Evolutionary conservation across 2,888 invertebrate species (phyloP).

Genomic region (Drosophila multiciliata): DNA sequence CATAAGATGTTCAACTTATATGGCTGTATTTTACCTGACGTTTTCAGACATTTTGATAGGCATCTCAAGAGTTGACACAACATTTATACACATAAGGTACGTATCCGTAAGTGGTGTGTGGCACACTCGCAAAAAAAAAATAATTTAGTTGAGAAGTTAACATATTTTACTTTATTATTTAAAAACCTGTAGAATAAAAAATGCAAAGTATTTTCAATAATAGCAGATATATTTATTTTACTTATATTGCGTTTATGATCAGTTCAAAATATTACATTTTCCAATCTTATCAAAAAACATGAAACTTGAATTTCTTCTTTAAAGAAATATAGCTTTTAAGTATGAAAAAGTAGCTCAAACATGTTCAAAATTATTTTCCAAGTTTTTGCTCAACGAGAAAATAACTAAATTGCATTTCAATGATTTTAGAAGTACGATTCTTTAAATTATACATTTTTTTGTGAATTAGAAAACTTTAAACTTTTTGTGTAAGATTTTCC

Average conservation of each 20-base stretch:
- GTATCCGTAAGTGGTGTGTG: neutral
- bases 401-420: neutral
- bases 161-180: neutral
- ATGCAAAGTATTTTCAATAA: too few relatives aligned
- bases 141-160: neutral
- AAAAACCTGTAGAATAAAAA: neutral
- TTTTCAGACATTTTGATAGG: neutral
- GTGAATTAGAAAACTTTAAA: neutral
- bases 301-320: too few relatives aligned
- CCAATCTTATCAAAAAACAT: too few relatives aligned
- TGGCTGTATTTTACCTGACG: neutral
- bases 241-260: neutral
- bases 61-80: conserved; percentile 12
- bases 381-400: too few relatives aligned
- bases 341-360: too few relatives aligned
- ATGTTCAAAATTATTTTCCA: too few relatives aligned
- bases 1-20: neutral
- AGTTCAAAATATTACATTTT: neutral
- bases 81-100: neutral
- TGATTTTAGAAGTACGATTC: neutral
- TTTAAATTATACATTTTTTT: neutral
- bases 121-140: neutral
- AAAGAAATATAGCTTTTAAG: too few relatives aligned
- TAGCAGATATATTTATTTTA: neutral
- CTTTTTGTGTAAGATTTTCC: neutral